Evolutionary conservation across 1,140 invertebrate species (phyloP), one percentile per base, ranked within the genome.

Genomic region (Hylaeus volcanicus): DNA sequence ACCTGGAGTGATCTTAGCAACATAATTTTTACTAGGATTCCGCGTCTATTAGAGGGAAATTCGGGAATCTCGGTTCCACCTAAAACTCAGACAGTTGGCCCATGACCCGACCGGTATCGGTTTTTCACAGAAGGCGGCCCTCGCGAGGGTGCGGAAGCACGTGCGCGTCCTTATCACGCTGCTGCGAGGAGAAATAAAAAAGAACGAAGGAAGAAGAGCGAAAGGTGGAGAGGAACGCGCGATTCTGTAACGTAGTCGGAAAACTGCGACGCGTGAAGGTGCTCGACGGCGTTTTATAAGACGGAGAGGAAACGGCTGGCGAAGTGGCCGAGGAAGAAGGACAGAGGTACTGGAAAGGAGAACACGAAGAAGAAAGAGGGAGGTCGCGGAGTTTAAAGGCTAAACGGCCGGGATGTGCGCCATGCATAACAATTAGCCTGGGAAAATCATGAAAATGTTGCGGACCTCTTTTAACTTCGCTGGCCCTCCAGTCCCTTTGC

Each of bases 391-490:
- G 86, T 91, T 91, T 91, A 91, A 91, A 90, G 90, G 89, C 88
- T 91, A 90, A 92, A 90, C 86, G 87, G 84, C 75, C 79, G 87
- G 89, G 91, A 92, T 89, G 88, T 89, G 88, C 90, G 91, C 90
- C 90, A 91, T 93, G 92, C 92, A 93, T 93, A 93, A 93, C 91
- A 93, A 93, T 93, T 93, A 93, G 91, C 92, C 85, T 89, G 89
- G 89, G 91, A 93, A 93, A 93, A 93, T 92, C 91, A 90, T 93
- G 92, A 93, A 93, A 93, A 93, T 87, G 88, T 87, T 88, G 89
- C 84, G 89, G 89, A 90, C 87, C 91, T 92, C 90, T 91, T 92
- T 91, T 89, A 88, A 91, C 90, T 91, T 74, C 69, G 65, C 74
- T 85, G 80, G 77, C 83, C 81, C 82, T 81, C 79, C 45, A 84